These are phyloP conservation scores for Scophthalmus maximus DNA, from an alignment of 2,113 vertebrate species.

Conservation along the genomic window DNA sequence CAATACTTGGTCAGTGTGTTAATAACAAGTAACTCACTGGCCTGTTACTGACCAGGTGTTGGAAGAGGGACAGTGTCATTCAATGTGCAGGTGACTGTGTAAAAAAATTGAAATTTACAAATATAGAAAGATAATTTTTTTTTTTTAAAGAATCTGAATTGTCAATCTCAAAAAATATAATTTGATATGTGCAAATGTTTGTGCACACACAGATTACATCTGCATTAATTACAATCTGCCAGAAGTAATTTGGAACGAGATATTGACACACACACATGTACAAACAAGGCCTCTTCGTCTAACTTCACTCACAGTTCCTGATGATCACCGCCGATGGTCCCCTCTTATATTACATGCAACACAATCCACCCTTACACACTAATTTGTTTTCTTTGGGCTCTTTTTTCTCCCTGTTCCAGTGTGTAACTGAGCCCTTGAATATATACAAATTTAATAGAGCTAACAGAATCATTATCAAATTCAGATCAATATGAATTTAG, in stretches of 20 bases:
- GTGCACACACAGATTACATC: conserved; percentile 15
- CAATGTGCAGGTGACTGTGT: not conserved
- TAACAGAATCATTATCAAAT: conserved; percentile 89
- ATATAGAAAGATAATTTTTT: no score
- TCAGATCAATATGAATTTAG: conserved; percentile 86
- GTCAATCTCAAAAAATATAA: not conserved
- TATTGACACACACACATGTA: conserved; percentile 50
- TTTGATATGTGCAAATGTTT: conserved; percentile 8
- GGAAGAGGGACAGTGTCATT: conserved; percentile 7
- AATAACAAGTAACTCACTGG: conserved; percentile 71
- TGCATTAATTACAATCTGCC: conserved; percentile 33
- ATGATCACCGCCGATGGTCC: conserved; percentile 71
- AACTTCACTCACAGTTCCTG: conserved; percentile 78
- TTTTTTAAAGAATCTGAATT: not conserved
- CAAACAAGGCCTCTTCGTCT: conserved; percentile 64
- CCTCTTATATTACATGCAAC: conserved; percentile 85
- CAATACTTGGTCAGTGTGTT: conserved; percentile 79
- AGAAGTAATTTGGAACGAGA: conserved; percentile 24
- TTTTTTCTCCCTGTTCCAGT: conserved; percentile 73
- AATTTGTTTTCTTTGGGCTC: conserved; percentile 83
- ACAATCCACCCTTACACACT: conserved; percentile 83
- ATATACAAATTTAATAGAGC: conserved; percentile 85
- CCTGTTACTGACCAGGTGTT: conserved; percentile 36
- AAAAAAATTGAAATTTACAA: no score
- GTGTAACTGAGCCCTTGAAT: conserved; percentile 82